phyloP scores from a whole-genome alignment of 2,888 invertebrate species.

The Tiliacea citrago region DNA sequence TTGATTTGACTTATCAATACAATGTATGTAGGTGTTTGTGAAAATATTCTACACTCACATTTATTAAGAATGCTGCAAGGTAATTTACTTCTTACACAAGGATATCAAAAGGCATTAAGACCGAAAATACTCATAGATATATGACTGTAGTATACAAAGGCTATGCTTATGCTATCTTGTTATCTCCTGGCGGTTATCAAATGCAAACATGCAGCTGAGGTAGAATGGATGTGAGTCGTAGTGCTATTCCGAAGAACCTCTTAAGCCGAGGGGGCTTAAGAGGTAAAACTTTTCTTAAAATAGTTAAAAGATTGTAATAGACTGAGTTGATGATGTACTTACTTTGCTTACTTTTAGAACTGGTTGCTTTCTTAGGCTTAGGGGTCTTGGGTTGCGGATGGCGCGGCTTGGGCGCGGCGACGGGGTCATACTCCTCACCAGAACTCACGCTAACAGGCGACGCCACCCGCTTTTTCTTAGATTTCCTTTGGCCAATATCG shows the following conservation, averaged over 20 bases:
- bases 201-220: conserved; percentile 48
- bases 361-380: conserved; percentile 81
- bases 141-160: conserved; percentile 17
- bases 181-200: conserved; percentile 53
- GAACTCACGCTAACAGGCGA: conserved; percentile 87
- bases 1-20: too few relatives aligned
- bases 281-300: background rate
- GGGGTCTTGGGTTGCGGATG: conserved; percentile 76
- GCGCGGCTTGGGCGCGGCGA: conserved; percentile 85
- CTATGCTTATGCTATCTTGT: conserved; percentile 41
- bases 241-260: background rate
- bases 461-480: conserved; percentile 85
- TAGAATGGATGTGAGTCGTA: conserved; percentile 2
- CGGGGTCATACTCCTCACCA: conserved; percentile 88
- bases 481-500: conserved; percentile 85
- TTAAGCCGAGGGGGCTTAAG: too few relatives aligned
- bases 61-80: conserved; percentile 6
- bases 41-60: conserved; percentile 7
- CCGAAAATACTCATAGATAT: conserved; percentile 13
- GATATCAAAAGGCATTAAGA: conserved; percentile 23
- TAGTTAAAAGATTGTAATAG: background rate
- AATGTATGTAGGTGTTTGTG: conserved; percentile 6
- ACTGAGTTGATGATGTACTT: conserved; percentile 17
- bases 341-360: conserved; percentile 80
- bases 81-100: conserved; percentile 2